Evolutionary conservation across 1,140 invertebrate species (phyloP).

Genomic region (Brachionus rotundiformis): DNA sequence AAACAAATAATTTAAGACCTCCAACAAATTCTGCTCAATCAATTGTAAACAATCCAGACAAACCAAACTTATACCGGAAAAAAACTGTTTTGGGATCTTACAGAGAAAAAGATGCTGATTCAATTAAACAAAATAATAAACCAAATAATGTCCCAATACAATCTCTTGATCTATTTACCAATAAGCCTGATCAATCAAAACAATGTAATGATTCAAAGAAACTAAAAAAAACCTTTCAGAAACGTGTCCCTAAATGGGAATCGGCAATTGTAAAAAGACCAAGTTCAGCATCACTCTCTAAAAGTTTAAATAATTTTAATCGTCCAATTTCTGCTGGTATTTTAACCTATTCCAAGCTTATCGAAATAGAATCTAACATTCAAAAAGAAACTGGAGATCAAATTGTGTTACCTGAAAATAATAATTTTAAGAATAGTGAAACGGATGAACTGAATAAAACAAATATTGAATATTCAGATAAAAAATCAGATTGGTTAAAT

Average conservation of each 20-base stretch:
- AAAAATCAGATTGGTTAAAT: slow-evolving; percentile 13
- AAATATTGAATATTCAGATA: neutral
- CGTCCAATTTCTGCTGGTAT: neutral
- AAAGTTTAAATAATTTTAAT: neutral
- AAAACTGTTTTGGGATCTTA: neutral
- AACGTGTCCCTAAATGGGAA: neutral
- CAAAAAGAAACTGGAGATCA: neutral
- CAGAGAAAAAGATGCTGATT: neutral
- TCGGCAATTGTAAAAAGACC: neutral
- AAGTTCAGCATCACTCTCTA: neutral
- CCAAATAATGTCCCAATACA: neutral
- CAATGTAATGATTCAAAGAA: neutral
- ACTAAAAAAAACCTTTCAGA: neutral
- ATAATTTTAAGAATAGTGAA: too few species aligned
- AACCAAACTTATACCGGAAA: neutral
- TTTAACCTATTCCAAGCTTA: slow-evolving; percentile 13
- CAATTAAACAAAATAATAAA: neutral
- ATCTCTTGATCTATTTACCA: neutral
- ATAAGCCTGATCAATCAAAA: neutral
- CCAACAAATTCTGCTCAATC: slow-evolving; percentile 11
- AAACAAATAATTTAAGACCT: neutral
- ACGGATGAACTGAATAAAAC: neutral
- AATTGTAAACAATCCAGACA: neutral
- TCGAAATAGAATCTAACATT: slow-evolving; percentile 32
- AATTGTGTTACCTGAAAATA: too few species aligned